phyloP scores from a whole-genome alignment of 2,888 invertebrate species.

The Caenorhabditis sp. region DNA sequence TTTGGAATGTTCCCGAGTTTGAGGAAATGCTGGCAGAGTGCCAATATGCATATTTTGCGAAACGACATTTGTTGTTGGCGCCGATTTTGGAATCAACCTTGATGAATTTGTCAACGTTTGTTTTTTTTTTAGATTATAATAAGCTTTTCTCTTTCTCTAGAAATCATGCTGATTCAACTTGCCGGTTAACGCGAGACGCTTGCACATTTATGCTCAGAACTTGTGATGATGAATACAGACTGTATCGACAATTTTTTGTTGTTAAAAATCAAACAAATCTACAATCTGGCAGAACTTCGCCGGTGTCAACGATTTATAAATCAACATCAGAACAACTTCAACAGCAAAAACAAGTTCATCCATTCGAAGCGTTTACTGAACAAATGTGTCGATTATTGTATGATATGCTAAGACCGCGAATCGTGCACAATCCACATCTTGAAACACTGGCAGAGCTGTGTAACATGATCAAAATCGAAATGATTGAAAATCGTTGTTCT shows the following conservation, averaged over 20 bases:
- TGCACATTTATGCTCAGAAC: slow-evolving; percentile 90
- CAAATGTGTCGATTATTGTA: slow-evolving; percentile 75
- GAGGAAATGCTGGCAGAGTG: slow-evolving; percentile 67
- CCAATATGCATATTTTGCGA: slow-evolving; percentile 65
- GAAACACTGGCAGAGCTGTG: slow-evolving; percentile 97
- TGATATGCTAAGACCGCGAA: slow-evolving; percentile 88
- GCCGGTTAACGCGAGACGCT: slow-evolving; percentile 78
- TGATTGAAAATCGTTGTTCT: slow-evolving; percentile 69
- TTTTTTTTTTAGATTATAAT: background rate
- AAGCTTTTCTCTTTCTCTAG: slow-evolving; percentile 25
- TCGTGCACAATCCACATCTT: slow-evolving; percentile 94
- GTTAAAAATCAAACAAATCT: slow-evolving; percentile 46
- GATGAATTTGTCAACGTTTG: slow-evolving; percentile 46
- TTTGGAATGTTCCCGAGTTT: slow-evolving; percentile 61
- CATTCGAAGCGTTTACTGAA: slow-evolving; percentile 63
- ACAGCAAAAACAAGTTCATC: slow-evolving; percentile 37
- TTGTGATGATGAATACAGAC: slow-evolving; percentile 89
- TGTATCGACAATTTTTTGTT: slow-evolving; percentile 89
- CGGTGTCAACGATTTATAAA: slow-evolving; percentile 20
- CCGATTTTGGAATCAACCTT: slow-evolving; percentile 66
- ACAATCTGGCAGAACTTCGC: slow-evolving; percentile 13
- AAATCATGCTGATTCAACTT: slow-evolving; percentile 59
- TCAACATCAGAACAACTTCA: slow-evolving; percentile 19
- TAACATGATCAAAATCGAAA: slow-evolving; percentile 82
- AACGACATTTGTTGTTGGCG: slow-evolving; percentile 58